Conservation (phyloP, 2,888 invertebrate genomes). For the Mellilla xanthometata region DNA sequence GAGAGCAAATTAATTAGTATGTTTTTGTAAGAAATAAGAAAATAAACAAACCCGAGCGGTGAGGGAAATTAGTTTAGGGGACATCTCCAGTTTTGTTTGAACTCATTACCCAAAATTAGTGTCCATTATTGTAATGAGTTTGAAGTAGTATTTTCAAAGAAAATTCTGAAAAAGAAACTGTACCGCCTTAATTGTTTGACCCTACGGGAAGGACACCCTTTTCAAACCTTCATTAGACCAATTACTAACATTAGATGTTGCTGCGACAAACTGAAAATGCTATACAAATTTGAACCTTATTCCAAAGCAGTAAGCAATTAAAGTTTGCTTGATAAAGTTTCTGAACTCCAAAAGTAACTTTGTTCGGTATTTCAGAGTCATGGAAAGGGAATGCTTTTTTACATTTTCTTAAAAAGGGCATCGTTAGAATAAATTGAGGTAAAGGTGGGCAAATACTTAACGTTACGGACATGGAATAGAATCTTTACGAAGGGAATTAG, state of each 20-base stretch:
- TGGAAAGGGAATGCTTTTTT: slow-evolving; percentile 58
- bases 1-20: too few species aligned
- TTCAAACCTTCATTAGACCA: slow-evolving; percentile 68
- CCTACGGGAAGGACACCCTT: slow-evolving; percentile 60
- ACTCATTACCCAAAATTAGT: slow-evolving; percentile 22
- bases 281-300: slow-evolving; percentile 34
- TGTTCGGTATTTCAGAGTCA: slow-evolving; percentile 23
- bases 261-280: slow-evolving; percentile 18
- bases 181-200: slow-evolving; percentile 64
- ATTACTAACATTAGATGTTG: slow-evolving; percentile 48
- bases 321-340: slow-evolving; percentile 1
- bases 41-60: too few species aligned
- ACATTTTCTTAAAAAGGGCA: slow-evolving; percentile 60
- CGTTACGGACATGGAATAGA: slow-evolving; percentile 45
- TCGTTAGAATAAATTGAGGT: slow-evolving; percentile 71
- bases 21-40: too few species aligned
- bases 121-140: slow-evolving; percentile 20
- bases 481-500: slow-evolving; percentile 43
- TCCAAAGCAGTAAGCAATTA: background rate
- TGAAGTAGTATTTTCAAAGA: slow-evolving; percentile 32
- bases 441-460: slow-evolving; percentile 60
- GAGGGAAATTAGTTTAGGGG: background rate
- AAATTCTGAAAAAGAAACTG: slow-evolving; percentile 38
- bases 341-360: slow-evolving; percentile 30
- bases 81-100: slow-evolving; percentile 12